Evolutionary conservation across 2,113 vertebrate genomes (phyloP).

Genomic region (Bubo bubo): DNA sequence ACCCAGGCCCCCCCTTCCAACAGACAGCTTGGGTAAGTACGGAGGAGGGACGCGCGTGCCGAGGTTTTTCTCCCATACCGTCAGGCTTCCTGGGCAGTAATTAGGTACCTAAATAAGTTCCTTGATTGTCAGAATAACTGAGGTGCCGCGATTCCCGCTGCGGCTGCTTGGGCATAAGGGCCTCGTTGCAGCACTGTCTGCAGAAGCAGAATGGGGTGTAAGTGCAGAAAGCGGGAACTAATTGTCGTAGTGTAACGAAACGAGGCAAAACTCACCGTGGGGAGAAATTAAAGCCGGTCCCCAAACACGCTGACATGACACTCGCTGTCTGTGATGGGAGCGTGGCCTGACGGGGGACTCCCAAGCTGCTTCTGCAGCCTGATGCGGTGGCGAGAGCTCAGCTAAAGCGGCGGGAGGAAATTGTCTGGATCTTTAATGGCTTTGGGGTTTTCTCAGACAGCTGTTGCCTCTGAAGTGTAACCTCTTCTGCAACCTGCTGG

Average conservation of each 20-base stretch:
- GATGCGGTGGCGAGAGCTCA: neutral
- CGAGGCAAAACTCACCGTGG: neutral
- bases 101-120: neutral
- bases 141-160: neutral
- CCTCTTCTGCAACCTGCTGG: neutral
- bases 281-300: neutral
- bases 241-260: neutral
- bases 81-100: neutral
- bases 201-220: neutral
- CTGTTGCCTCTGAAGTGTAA: neutral
- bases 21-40: constrained; percentile 89
- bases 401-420: neutral
- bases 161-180: neutral
- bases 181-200: neutral
- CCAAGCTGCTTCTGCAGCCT: neutral
- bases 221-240: neutral
- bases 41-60: fast-evolving
- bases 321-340: neutral
- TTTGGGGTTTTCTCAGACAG: neutral
- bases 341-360: neutral
- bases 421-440: neutral
- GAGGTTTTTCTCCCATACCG: neutral
- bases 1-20: constrained; percentile 94
- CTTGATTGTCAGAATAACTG: neutral
- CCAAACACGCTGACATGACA: neutral